Evolutionary conservation across 2,888 invertebrate genomes (phyloP), one percentile per base, ranked within the genome.

Genomic region (Harpagoxenus sublaevis): DNA sequence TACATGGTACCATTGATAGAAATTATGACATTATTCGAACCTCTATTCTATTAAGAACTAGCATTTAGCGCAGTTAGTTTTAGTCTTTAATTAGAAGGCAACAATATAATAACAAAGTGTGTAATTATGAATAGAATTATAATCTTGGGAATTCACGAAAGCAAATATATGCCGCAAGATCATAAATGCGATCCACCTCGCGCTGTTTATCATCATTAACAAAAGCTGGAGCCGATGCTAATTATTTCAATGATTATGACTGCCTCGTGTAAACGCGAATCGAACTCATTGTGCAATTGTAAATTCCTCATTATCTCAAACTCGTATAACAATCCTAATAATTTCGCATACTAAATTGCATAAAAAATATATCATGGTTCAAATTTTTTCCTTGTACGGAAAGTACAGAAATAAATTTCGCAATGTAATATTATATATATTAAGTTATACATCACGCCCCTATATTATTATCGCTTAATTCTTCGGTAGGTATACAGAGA

Each of bases 231-330:
- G 18, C 10, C 3, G 42, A 45, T 75, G 62, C 74, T 75, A 83
- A 77, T 85, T 83, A 85, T 83, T 68, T 51, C 70, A 35, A 73
- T 74, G 63, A 83, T 85, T 70, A 85, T 77, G 78, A 78, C 63
- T 70, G 63, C 8, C 75, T 57, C 77, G 42, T 57, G 57, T 42
- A 71, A 83, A 68, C 42, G 66, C 45, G 51, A 68, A 71, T 71
- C 55, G 9, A 71, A 70, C 57, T 65, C 23, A 23, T 68, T 53
- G 68, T 45, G 51, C 51, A 70, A 83, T 83, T 83, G 77, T 83
- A 57, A 73, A 74, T 83, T 65, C 15, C 45, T 81, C 57, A 51
- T 81, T 71, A 81, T 63, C 23, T 39, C 23, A 23, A 63, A 65
- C 39, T 79, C 60, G 42, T n/a, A 42, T 73, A 65, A 57, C 31